Percentiles rank a stretch among this genome's conserved stretches.
Evolutionary conservation across 2,888 invertebrate species (phyloP).

Genomic region (Andrena dorsata): DNA sequence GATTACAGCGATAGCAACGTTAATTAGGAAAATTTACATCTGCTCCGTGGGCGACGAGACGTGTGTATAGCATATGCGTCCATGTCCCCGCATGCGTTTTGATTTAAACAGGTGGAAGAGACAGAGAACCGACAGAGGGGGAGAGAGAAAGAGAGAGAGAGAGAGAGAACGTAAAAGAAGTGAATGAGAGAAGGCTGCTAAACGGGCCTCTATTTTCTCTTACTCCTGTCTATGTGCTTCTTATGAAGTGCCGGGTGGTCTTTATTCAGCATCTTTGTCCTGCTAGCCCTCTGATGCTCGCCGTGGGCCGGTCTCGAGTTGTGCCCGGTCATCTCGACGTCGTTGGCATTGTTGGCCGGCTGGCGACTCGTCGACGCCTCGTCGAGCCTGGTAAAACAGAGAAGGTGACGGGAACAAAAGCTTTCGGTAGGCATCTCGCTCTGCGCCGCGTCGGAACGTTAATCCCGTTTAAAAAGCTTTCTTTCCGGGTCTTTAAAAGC

Average conservation of each 20-base stretch:
- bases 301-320: conserved; percentile 72
- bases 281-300: conserved; percentile 77
- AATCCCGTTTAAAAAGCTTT: conserved; percentile 18
- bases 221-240: conserved; percentile 82
- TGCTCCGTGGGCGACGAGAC: conserved; percentile 4
- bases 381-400: conserved; percentile 79
- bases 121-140: not conserved
- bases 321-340: conserved; percentile 75
- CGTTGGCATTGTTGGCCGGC: conserved; percentile 75
- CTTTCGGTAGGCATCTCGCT: conserved; percentile 35
- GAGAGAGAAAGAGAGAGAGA: not conserved
- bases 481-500: conserved; percentile 16
- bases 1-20: conserved; percentile 25
- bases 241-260: conserved; percentile 79
- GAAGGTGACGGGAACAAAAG: conserved; percentile 66
- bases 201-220: conserved; percentile 79
- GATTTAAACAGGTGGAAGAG: conserved; percentile 4
- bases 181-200: conserved; percentile 51
- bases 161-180: conserved; percentile 20
- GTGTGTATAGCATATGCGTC: not conserved
- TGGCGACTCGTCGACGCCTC: conserved; percentile 82
- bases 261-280: conserved; percentile 76
- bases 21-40: conserved; percentile 39
- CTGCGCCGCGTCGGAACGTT: conserved; percentile 19
- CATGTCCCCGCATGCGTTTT: conserved; percentile 14